phyloP scores from a whole-genome alignment of 2,888 invertebrate species.

The Deroplatys truncata region DNA sequence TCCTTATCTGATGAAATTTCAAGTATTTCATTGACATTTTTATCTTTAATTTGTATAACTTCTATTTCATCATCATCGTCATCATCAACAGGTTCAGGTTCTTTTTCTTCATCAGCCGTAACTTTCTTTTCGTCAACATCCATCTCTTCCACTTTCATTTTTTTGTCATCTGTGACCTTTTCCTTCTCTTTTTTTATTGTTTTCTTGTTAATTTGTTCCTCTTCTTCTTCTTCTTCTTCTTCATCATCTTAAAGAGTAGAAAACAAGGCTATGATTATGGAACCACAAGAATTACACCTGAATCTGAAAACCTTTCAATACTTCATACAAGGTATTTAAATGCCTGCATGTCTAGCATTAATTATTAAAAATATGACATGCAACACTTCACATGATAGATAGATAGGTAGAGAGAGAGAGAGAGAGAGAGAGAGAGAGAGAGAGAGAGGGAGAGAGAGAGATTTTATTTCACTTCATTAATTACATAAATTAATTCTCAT shows the following conservation, averaged over 20 bases:
- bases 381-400: no score
- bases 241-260: not conserved
- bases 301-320: no score
- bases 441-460: no score
- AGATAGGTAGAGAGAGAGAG: no score
- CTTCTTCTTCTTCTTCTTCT: not conserved
- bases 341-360: no score
- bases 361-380: no score
- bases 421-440: no score
- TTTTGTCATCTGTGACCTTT: not conserved
- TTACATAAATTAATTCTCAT: no score
- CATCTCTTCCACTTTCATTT: not conserved
- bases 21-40: not conserved
- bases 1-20: not conserved
- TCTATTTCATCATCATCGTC: constrained; percentile 1
- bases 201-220: not conserved
- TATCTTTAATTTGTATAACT: not conserved
- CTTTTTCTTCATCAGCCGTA: not conserved
- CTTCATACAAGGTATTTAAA: no score
- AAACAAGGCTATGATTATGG: not conserved
- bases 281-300: no score
- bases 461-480: no score
- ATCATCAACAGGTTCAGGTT: not conserved
- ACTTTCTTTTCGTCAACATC: not conserved
- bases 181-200: not conserved